Evolutionary conservation across 2,888 invertebrate genomes (phyloP), one percentile per base, ranked within the genome.

Genomic region (Drosophila kuntzei): DNA sequence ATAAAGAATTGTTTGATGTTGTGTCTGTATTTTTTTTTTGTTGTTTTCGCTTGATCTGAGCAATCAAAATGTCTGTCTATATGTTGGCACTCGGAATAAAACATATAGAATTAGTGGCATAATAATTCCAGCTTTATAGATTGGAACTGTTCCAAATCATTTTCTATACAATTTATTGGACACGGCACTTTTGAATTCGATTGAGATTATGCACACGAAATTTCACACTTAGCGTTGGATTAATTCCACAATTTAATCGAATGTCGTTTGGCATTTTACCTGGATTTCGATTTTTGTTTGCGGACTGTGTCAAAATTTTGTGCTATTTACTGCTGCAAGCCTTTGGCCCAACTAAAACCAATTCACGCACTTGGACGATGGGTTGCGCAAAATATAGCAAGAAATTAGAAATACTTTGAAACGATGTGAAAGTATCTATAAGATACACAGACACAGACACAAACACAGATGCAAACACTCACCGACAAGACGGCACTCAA

Each of bases 321-420:
- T 71, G 87, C 76, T 89, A 86, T 80, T 89, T 74, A 85, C 90
- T 89, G 89, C 44, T 76, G 78, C 79, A 82, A 89, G 89, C 84
- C 86, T 89, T 84, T 86, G 84, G 89, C 89, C 90, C 86, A 77
- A 89, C 89, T 89, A 81, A 89, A 89, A 70, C 64, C 66, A 50
- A 64, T 81, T 67, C 66, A 82, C 79, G 79, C 82, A 79, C 82
- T 76, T 64, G 71, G 59, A 46, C 47, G 62, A 60, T 63, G 79
- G 71, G 65, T 83, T 75, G 70, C 63, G 63, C 71, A 83, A 83
- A 86, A 82, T 77, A 73, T 88, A 78, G 47, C 57, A 44, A 65
- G 58, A 65, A 54, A 64, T 29, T 29, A 62, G 50, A 62, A 70
- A 70, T 69, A 59, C 69, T 76, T 65, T 61, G 59, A 69, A 59